Conservation (phyloP, 2,888 invertebrate species). For the Hirtodrosophila trivittata region DNA sequence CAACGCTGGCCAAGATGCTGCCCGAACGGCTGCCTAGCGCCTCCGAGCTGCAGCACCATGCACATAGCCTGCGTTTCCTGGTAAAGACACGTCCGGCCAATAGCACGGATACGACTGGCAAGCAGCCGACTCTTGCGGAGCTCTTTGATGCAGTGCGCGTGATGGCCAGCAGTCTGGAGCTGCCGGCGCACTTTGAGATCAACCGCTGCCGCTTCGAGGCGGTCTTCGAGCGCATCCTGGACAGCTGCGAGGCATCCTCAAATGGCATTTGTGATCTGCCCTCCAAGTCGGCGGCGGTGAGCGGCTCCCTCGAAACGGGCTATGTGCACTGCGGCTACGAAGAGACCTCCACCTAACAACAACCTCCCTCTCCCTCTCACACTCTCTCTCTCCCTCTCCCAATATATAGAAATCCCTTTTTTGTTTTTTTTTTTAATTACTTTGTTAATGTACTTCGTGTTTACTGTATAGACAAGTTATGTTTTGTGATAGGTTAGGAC, state of each 20-base stretch:
- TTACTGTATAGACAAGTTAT: constrained; percentile 31
- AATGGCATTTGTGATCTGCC: constrained; percentile 41
- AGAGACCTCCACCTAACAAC: constrained; percentile 71
- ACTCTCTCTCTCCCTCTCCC: too few relatives aligned
- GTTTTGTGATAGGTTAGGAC: constrained; percentile 61
- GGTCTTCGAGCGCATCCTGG: constrained; percentile 82
- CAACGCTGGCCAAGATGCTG: constrained; percentile 74
- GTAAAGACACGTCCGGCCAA: constrained; percentile 52
- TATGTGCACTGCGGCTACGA: constrained; percentile 81
- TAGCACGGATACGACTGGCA: background rate
- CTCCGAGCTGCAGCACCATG: constrained; percentile 78
- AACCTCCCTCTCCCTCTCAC: constrained; percentile 29
- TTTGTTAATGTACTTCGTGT: background rate
- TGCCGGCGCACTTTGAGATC: constrained; percentile 75
- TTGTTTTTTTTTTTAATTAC: constrained; percentile 3
- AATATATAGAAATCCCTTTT: too few relatives aligned
- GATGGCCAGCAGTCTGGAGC: constrained; percentile 44
- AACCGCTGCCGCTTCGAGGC: constrained; percentile 82
- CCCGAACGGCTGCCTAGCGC: constrained; percentile 66
- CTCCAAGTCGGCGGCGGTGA: constrained; percentile 59
- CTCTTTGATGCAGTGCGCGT: constrained; percentile 55
- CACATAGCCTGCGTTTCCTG: constrained; percentile 81
- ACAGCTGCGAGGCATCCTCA: constrained; percentile 52
- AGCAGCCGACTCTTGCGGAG: constrained; percentile 72
- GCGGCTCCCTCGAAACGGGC: constrained; percentile 69